Percentiles rank a stretch among this genome's conserved stretches.
These are phyloP conservation scores for Ptychochromis oligacanthus DNA, from an alignment of 2,113 vertebrate species.

Conservation along the genomic window DNA sequence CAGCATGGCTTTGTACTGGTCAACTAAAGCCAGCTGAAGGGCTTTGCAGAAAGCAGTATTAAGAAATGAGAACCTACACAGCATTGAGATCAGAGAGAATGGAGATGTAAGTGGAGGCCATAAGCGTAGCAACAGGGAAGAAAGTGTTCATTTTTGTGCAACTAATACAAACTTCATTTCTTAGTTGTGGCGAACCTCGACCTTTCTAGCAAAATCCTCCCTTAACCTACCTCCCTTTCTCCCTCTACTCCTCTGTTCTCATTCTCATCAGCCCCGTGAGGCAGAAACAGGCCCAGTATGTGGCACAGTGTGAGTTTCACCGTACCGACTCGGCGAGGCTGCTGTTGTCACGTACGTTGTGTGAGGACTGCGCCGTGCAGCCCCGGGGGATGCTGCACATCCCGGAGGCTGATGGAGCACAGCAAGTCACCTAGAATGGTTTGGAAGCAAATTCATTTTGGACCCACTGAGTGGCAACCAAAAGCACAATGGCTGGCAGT, in stretches of 20 bases:
- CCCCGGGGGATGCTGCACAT: slow-evolving; percentile 14
- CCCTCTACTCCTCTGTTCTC: slow-evolving; percentile 59
- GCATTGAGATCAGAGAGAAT: slow-evolving; percentile 51
- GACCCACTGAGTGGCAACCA: slow-evolving; percentile 52
- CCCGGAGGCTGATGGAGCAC: slow-evolving; percentile 12
- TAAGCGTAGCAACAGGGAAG: slow-evolving; percentile 64
- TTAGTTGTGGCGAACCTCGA: slow-evolving; percentile 68
- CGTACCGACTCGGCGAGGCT: slow-evolving; percentile 7
- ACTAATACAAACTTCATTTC: slow-evolving; percentile 67
- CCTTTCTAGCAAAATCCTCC: slow-evolving; percentile 73
- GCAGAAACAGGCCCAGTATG: slow-evolving; percentile 31
- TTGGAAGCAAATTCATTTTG: slow-evolving; percentile 47
- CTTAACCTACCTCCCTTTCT: slow-evolving; percentile 73
- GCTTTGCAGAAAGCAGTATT: slow-evolving; percentile 61
- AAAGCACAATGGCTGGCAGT: slow-evolving; percentile 71
- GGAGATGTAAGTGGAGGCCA: slow-evolving; percentile 63
- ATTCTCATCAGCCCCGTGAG: slow-evolving; percentile 46
- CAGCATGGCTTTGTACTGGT: slow-evolving; percentile 97
- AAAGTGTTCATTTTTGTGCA: slow-evolving; percentile 61
- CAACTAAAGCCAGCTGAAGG: slow-evolving; percentile 80
- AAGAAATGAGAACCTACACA: slow-evolving; percentile 61
- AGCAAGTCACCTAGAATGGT: slow-evolving; percentile 35
- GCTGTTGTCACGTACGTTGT: slow-evolving; percentile 9
- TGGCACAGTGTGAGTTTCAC: slow-evolving; percentile 10
- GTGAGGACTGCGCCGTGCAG: slow-evolving; percentile 25